Percentiles rank a stretch among this genome's conserved stretches.
phyloP scores from a whole-genome alignment of 2,113 vertebrate species.

The Poecilia latipinna region DNA sequence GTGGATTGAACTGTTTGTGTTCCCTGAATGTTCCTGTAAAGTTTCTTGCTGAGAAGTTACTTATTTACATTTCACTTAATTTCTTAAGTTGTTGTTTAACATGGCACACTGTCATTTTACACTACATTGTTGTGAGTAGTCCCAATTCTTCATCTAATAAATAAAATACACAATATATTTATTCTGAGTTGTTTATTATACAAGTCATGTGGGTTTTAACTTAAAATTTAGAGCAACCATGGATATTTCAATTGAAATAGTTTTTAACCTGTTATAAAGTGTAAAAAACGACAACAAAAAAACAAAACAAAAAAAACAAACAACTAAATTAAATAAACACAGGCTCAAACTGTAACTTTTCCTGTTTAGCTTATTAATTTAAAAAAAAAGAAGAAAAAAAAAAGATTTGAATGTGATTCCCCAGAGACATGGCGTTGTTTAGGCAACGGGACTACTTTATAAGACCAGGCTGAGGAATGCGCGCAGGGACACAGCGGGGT shows the following conservation, averaged over 20 bases:
- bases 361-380: neutral
- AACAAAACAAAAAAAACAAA: no score
- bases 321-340: no score
- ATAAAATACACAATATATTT: neutral
- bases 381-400: neutral
- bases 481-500: slow-evolving; percentile 71
- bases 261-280: neutral
- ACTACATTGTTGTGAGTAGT: no score
- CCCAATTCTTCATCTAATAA: neutral
- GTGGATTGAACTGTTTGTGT: neutral
- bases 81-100: no score
- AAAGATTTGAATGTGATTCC: neutral
- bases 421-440: slow-evolving; percentile 12
- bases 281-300: no score
- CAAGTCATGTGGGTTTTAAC: neutral
- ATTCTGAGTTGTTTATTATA: neutral
- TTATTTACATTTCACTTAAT: no score
- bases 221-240: no score
- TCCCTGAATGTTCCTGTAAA: neutral
- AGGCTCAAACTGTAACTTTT: no score
- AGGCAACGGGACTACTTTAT: slow-evolving; percentile 73
- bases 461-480: slow-evolving; percentile 83
- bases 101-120: no score
- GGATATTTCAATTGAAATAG: neutral
- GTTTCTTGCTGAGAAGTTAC: no score